phyloP scores from a whole-genome alignment of 2,888 invertebrate species.

The Amphipyra berbera region DNA sequence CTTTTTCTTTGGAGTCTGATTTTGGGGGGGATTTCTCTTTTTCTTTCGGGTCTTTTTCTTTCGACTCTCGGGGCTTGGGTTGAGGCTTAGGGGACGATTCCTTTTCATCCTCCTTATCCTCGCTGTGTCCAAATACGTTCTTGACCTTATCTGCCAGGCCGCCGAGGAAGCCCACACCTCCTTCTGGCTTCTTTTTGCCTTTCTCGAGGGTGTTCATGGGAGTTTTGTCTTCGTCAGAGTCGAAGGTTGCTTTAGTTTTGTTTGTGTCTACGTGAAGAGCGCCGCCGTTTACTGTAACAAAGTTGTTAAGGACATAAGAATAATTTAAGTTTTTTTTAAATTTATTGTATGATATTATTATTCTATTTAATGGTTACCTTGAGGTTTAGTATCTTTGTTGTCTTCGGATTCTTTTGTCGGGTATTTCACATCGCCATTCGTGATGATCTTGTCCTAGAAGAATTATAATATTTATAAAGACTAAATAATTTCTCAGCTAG shows the following conservation, averaged over 20 bases:
- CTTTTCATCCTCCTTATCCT: conserved; percentile 78
- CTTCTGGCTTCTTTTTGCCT: conserved; percentile 85
- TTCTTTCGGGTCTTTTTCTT: conserved; percentile 56
- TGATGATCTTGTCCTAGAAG: conserved; percentile 79
- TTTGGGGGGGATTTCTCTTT: too few relatives aligned
- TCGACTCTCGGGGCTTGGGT: conserved; percentile 73
- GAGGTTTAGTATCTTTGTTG: conserved; percentile 74
- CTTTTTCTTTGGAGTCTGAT: conserved; percentile 55
- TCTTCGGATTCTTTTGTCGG: conserved; percentile 70
- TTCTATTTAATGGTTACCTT: conserved; percentile 67
- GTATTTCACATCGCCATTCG: conserved; percentile 84
- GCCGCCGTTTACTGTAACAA: conserved; percentile 82
- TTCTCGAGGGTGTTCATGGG: conserved; percentile 89
- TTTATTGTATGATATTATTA: not conserved
- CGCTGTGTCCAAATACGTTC: conserved; percentile 82
- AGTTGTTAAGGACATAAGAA: not conserved
- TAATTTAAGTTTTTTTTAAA: too few relatives aligned
- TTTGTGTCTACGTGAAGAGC: conserved; percentile 82
- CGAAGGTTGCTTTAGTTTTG: conserved; percentile 88
- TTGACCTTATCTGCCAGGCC: conserved; percentile 83
- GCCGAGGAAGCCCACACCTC: conserved; percentile 76
- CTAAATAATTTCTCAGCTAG: not conserved
- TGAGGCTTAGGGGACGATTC: conserved; percentile 77
- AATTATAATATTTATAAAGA: not conserved
- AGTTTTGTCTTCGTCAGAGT: conserved; percentile 89